Evolutionary conservation across 2,888 invertebrate species (phyloP), one percentile per base, ranked within the genome.

Genomic region (Caenorhabditis sulstoni): DNA sequence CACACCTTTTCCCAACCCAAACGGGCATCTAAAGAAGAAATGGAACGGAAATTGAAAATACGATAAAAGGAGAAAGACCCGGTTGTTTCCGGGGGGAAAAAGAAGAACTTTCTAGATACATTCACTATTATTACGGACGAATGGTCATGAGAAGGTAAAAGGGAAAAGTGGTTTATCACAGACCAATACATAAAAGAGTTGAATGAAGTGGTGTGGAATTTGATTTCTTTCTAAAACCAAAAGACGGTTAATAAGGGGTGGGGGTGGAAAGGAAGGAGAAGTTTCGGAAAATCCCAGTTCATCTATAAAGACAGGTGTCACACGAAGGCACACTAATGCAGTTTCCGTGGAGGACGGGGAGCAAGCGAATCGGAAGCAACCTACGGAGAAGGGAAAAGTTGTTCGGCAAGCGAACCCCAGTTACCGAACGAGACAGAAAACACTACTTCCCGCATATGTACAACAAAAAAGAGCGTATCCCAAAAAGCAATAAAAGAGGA

Each of bases 391-490:
- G 39, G 58, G 16, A 39, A 58, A 20, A 16, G 39, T 22, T 29
- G 29, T 29, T 29, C n/a, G 16, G 45, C 12, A 55, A 64, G 58
- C 57, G 52, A 52, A 68, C 37, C 59, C 73, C 59, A 58, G 37
- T 18, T 23, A 20, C 39, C 22, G 64, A 47, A 37, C 62, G 16
- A 49, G 45, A 39, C 39, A 20, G 64, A 58, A 47, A 50, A 49
- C 29, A 61, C n/a, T 45, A 58, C 57, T 45, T 57, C 64, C 76
- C 76, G 68, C 50, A 45, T 76, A 76, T 76, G 68, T 76, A 76
- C 76, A 41, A 41, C 7, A 75, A 76, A 68, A 67, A 74, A 52
- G 12, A 45, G 23, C 55, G n/a, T 11, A 16, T 45, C 58, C 58
- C 67, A 59, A 59, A 37, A 70, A 57, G 14, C 11, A 50, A n/a